A percentile compares a stretch with the other conserved stretches of the same genome.
These are phyloP conservation scores for Cantharis rustica DNA, from an alignment of 2,888 invertebrate species.

Conservation along the genomic window DNA sequence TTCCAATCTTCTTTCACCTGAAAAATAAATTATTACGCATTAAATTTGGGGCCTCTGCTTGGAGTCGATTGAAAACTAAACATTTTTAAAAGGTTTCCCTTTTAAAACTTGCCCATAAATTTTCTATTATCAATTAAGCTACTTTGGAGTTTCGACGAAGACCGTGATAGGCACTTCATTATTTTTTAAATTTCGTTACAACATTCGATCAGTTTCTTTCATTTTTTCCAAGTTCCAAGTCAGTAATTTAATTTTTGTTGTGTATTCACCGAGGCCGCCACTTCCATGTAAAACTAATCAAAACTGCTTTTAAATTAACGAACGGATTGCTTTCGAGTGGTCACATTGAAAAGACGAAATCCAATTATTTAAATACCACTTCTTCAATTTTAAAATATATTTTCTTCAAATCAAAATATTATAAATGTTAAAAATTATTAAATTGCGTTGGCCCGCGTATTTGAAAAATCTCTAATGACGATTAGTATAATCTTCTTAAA, in stretches of 20 bases:
- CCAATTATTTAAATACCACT: neutral
- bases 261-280: neutral
- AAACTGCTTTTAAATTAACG: neutral
- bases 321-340: neutral
- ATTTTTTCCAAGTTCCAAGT: neutral
- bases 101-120: no score
- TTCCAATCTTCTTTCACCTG: conserved; percentile 98
- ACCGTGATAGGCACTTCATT: neutral
- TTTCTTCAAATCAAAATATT: neutral
- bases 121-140: neutral
- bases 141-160: neutral
- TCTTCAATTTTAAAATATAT: neutral
- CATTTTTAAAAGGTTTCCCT: no score
- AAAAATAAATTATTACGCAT: conserved; percentile 31
- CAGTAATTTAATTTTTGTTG: neutral
- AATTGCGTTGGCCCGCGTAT: neutral
- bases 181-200: neutral
- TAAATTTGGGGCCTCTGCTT: neutral
- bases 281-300: neutral
- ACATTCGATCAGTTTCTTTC: no score
- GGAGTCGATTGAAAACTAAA: no score
- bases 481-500: neutral
- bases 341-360: neutral
- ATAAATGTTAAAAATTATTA: neutral
- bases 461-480: neutral